These are phyloP conservation scores for Chrysotoxum bicinctum DNA, from an alignment of 2,888 invertebrate species.

Conservation along the genomic window DNA sequence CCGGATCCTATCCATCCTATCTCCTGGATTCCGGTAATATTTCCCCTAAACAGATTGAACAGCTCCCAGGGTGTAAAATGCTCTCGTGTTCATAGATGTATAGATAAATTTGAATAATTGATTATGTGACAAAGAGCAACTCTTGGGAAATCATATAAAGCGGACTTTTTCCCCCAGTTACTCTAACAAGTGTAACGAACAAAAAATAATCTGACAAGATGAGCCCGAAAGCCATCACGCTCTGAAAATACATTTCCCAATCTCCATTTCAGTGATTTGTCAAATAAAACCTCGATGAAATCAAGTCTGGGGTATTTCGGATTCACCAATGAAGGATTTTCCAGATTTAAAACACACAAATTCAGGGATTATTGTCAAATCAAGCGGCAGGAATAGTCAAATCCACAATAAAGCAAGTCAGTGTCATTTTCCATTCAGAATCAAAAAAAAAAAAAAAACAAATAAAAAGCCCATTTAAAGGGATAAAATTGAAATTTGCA, in stretches of 20 bases:
- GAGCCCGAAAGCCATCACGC: neutral
- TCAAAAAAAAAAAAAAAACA: neutral
- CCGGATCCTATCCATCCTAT: no score
- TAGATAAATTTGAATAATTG: neutral
- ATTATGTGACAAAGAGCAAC: neutral
- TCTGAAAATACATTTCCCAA: neutral
- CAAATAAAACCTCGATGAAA: neutral
- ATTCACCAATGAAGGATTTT: conserved; percentile 3
- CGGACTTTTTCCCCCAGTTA: neutral
- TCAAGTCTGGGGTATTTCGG: neutral
- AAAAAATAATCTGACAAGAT: neutral
- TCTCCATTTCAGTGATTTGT: neutral
- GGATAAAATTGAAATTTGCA: neutral
- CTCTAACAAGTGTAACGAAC: no score
- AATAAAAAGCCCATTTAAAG: neutral
- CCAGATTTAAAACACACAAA: conserved; percentile 9
- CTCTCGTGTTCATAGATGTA: neutral
- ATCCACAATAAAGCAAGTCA: neutral
- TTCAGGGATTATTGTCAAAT: conserved; percentile 19
- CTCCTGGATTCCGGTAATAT: no score
- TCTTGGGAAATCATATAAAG: conserved; percentile 7
- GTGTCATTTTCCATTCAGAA: conserved; percentile 3
- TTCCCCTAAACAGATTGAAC: no score
- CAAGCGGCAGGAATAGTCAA: conserved; percentile 14
- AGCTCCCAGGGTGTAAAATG: no score